phyloP scores from a whole-genome alignment of 2,797 vertebrate genomes.

The Danio kyathit region DNA sequence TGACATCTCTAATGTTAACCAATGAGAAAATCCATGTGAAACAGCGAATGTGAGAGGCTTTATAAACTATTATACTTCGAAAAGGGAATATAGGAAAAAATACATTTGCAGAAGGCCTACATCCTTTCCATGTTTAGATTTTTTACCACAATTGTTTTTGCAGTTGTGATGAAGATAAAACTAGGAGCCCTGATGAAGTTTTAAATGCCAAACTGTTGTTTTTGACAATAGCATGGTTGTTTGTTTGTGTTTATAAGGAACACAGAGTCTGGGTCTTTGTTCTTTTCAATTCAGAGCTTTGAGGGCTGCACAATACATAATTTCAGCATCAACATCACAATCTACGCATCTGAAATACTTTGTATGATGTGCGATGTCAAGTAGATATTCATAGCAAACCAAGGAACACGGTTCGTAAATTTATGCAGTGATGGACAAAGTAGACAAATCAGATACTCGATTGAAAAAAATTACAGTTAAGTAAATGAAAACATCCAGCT shows the following conservation, averaged over 20 bases:
- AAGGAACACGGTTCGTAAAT: too few relatives aligned
- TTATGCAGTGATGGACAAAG: too few relatives aligned
- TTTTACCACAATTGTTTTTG: background rate
- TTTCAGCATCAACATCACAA: too few relatives aligned
- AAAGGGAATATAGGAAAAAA: background rate
- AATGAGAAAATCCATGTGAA: background rate
- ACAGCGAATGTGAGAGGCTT: background rate
- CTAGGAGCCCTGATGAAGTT: background rate
- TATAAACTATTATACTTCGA: background rate
- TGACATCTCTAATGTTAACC: conserved; percentile 17
- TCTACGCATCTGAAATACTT: too few relatives aligned
- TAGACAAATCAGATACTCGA: too few relatives aligned
- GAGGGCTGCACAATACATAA: too few relatives aligned
- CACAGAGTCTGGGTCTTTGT: background rate
- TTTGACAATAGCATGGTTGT: background rate
- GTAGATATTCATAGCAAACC: too few relatives aligned
- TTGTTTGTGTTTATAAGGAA: background rate
- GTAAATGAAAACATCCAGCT: too few relatives aligned
- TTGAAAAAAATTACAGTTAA: too few relatives aligned
- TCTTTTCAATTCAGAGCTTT: background rate
- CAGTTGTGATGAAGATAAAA: background rate
- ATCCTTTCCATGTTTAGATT: conserved; percentile 1
- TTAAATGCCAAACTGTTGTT: background rate
- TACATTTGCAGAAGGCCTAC: background rate
- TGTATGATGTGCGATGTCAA: too few relatives aligned